These are phyloP conservation scores for Epizoanthus ramosus DNA, from an alignment of 92 coral and sea anemone species.

Conservation along the genomic window DNA sequence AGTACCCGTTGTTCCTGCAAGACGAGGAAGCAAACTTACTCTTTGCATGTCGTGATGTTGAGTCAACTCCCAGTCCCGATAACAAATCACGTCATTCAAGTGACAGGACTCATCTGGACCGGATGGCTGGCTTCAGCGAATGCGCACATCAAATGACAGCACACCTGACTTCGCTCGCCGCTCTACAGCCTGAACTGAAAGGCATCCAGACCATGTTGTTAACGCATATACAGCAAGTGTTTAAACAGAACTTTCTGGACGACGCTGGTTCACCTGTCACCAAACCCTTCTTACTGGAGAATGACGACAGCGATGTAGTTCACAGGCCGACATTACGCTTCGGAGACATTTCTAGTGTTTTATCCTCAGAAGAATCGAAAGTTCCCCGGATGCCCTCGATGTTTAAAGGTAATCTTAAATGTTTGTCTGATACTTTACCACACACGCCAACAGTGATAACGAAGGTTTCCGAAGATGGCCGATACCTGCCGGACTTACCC, in stretches of 20 bases:
- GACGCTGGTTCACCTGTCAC: not conserved
- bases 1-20: not conserved
- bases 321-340: not conserved
- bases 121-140: conserved; percentile 36
- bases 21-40: conserved; percentile 4
- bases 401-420: not conserved
- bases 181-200: conserved; percentile 4
- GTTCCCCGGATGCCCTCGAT: not conserved
- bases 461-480: not conserved
- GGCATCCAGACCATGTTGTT: conserved; percentile 1
- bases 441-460: not conserved
- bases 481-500: not conserved
- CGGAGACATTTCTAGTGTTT: not conserved
- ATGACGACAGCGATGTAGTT: not conserved
- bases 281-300: not conserved
- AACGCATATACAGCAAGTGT: conserved; percentile 24
- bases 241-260: conserved; percentile 16
- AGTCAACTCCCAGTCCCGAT: not conserved
- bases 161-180: conserved; percentile 9
- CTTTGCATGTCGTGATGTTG: not conserved
- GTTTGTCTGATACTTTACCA: not conserved
- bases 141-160: conserved; percentile 37
- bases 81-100: not conserved
- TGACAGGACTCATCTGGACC: conserved; percentile 6
- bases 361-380: conserved; percentile 1